Percentiles rank a stretch among this genome's conserved stretches.
phyloP scores from a whole-genome alignment of 2,113 vertebrate genomes.

The Psittacus erithacus region DNA sequence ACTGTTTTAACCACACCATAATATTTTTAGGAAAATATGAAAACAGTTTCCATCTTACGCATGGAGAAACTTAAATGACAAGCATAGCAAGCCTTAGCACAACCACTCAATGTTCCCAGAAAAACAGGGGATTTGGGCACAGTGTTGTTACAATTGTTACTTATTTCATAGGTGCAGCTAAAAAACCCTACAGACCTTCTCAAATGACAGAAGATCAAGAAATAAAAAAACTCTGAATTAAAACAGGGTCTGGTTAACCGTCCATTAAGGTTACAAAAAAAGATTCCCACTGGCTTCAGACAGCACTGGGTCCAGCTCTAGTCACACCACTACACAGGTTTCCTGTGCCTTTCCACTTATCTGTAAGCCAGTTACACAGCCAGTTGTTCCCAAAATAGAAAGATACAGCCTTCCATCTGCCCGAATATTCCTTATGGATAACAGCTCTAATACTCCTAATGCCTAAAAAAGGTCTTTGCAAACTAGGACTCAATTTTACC shows the following conservation, averaged over 20 bases:
- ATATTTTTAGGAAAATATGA: not conserved
- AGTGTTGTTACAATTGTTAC: not conserved
- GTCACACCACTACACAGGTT: fast-evolving
- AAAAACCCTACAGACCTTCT: not conserved
- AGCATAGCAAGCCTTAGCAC: not conserved
- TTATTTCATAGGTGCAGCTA: not conserved
- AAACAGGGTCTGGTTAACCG: not conserved
- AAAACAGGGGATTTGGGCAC: not conserved
- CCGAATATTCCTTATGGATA: not conserved
- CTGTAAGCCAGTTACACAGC: not conserved
- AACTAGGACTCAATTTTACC: not conserved
- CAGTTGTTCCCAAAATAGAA: not conserved
- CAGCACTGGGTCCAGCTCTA: fast-evolving
- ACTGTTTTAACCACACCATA: not conserved
- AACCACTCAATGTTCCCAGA: not conserved
- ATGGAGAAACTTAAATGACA: not conserved
- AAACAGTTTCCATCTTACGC: not conserved
- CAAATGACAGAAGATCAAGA: not conserved
- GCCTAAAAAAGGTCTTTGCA: not conserved
- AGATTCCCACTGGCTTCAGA: not conserved
- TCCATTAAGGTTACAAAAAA: not conserved
- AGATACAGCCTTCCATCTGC: fast-evolving
- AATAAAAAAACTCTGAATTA: not conserved
- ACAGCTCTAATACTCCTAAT: not conserved
- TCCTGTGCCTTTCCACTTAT: not conserved